Conservation (phyloP, 2,113 vertebrate species). For the Hemiprocne comata region DNA sequence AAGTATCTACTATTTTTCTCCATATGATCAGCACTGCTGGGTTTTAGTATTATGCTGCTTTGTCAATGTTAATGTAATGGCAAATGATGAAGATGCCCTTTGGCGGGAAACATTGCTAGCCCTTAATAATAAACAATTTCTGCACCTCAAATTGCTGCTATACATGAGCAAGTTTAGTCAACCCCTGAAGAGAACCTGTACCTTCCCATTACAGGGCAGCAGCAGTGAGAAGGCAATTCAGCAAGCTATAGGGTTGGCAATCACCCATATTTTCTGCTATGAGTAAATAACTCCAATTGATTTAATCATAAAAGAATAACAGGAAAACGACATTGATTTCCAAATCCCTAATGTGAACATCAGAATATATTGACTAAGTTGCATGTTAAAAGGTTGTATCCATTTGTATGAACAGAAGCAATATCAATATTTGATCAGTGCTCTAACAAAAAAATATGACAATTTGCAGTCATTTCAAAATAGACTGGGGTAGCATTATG, state of each 20-base stretch:
- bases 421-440: constrained; percentile 83
- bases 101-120: constrained; percentile 73
- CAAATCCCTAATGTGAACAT: constrained; percentile 83
- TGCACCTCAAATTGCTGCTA: constrained; percentile 77
- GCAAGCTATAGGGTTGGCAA: constrained; percentile 71
- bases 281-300: constrained; percentile 86
- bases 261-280: constrained; percentile 82
- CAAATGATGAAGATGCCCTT: constrained; percentile 77
- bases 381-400: constrained; percentile 69
- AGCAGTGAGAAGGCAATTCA: constrained; percentile 76
- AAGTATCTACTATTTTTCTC: constrained; percentile 40
- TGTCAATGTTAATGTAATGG: constrained; percentile 76
- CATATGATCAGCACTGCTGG: constrained; percentile 53
- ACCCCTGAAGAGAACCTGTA: constrained; percentile 73
- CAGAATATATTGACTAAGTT: constrained; percentile 79
- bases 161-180: constrained; percentile 78
- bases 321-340: constrained; percentile 83
- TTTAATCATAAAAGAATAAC: constrained; percentile 88
- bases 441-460: constrained; percentile 75
- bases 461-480: constrained; percentile 76
- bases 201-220: constrained; percentile 78
- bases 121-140: constrained; percentile 80
- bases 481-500: constrained; percentile 69
- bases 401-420: constrained; percentile 78
- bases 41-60: constrained; percentile 60